A percentile compares a stretch with the other conserved stretches of the same genome.
Conservation (phyloP, 1,140 invertebrate genomes). For the Diorhabda carinulata region DNA sequence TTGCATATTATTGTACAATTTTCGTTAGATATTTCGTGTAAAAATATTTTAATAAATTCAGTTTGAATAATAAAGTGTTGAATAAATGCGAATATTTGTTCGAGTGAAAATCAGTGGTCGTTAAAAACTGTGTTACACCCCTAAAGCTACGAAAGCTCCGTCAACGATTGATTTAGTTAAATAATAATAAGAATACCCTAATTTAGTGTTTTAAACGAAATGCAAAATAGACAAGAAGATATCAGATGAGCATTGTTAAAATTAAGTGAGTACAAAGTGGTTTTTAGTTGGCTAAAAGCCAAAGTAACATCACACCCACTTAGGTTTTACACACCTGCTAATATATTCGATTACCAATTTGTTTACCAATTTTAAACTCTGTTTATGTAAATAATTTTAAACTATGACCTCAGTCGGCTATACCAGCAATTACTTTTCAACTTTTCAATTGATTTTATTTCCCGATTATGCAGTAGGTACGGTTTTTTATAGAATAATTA, state of each 20-base stretch:
- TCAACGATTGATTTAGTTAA: slow-evolving; percentile 38
- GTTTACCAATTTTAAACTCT: slow-evolving; percentile 9
- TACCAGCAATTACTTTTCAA: neutral
- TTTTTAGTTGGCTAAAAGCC: slow-evolving; percentile 38
- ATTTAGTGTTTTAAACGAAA: slow-evolving; percentile 6
- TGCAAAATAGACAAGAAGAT: slow-evolving; percentile 32
- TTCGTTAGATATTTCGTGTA: slow-evolving; percentile 4
- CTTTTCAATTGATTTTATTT: neutral
- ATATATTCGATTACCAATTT: slow-evolving; percentile 21
- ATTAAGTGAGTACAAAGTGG: slow-evolving; percentile 42
- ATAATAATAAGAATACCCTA: slow-evolving; percentile 6
- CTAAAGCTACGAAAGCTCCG: slow-evolving; percentile 29
- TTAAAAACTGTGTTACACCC: slow-evolving; percentile 32
- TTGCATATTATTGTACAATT: slow-evolving; percentile 35
- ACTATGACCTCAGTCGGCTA: slow-evolving; percentile 14
- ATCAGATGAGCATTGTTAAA: slow-evolving; percentile 38
- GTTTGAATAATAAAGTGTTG: slow-evolving; percentile 12
- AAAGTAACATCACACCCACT: slow-evolving; percentile 34
- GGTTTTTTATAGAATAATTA: neutral
- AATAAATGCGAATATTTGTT: slow-evolving; percentile 8
- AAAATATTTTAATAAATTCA: slow-evolving; percentile 27
- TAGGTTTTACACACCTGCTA: slow-evolving; percentile 36
- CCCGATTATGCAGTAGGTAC: neutral
- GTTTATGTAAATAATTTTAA: slow-evolving; percentile 14
- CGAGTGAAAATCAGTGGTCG: neutral